These are phyloP conservation scores for Macrophya alboannulata DNA, from an alignment of 2,888 invertebrate genomes.

Conservation along the genomic window DNA sequence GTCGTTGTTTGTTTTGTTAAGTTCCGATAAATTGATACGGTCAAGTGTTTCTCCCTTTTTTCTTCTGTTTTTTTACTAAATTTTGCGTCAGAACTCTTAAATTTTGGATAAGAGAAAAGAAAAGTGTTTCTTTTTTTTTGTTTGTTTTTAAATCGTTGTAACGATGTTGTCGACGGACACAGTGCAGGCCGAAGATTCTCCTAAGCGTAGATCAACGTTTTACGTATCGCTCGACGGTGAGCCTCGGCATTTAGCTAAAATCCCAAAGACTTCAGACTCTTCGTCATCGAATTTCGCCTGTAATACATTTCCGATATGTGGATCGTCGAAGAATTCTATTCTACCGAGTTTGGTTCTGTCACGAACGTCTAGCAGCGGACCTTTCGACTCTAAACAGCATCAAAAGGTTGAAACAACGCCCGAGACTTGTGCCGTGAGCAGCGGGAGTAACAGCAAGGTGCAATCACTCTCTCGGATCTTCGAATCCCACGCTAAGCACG, in stretches of 20 bases:
- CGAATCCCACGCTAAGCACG: slow-evolving; percentile 67
- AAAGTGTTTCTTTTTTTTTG: too few relatives aligned
- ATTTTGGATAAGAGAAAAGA: background rate
- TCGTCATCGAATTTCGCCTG: slow-evolving; percentile 80
- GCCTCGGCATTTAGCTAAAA: slow-evolving; percentile 66
- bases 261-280: slow-evolving; percentile 67
- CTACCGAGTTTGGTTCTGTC: slow-evolving; percentile 68
- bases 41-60: background rate
- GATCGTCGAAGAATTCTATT: slow-evolving; percentile 69
- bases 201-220: slow-evolving; percentile 86
- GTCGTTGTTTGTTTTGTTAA: background rate
- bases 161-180: slow-evolving; percentile 25
- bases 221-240: slow-evolving; percentile 86
- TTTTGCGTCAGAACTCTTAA: background rate
- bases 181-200: slow-evolving; percentile 69
- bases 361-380: slow-evolving; percentile 71
- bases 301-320: slow-evolving; percentile 82
- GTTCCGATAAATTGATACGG: background rate
- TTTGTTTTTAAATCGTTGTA: background rate
- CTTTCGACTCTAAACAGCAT: slow-evolving; percentile 47
- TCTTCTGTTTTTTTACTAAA: background rate
- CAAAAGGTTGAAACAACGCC: slow-evolving; percentile 57
- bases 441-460: slow-evolving; percentile 73
- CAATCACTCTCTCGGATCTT: slow-evolving; percentile 77
- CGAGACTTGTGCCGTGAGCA: slow-evolving; percentile 58